A percentile compares a stretch with the other conserved stretches of the same genome.
phyloP scores from a whole-genome alignment of 2,797 vertebrate genomes.

The Clangula hyemalis region DNA sequence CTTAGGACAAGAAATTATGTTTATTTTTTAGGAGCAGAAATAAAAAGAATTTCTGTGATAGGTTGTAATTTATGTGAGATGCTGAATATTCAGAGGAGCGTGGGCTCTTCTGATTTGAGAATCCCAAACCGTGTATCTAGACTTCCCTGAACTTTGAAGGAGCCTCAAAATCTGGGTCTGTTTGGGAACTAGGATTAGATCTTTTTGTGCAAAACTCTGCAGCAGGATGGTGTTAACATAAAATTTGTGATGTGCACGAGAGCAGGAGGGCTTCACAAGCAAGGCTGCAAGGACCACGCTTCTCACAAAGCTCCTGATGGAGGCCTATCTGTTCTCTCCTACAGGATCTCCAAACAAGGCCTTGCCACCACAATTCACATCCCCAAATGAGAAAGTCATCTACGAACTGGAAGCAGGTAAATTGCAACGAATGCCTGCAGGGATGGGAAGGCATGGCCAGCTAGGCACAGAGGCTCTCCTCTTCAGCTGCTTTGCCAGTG shows the following conservation, averaged over 20 bases:
- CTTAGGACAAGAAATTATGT: neutral
- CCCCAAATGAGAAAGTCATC: conserved; percentile 72
- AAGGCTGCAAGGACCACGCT: neutral
- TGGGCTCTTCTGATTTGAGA: neutral
- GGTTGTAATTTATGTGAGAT: neutral
- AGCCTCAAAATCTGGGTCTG: neutral
- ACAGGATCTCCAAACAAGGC: conserved; percentile 73
- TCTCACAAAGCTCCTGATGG: neutral
- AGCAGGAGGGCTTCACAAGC: fast-evolving
- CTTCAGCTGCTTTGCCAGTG: fast-evolving
- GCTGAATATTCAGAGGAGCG: neutral
- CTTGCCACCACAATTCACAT: conserved; percentile 66
- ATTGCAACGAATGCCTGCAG: neutral
- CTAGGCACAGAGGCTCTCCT: neutral
- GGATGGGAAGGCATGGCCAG: neutral
- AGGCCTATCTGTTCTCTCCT: neutral
- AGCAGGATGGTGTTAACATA: neutral
- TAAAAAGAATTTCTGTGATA: neutral
- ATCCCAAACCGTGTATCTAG: neutral
- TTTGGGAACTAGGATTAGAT: neutral
- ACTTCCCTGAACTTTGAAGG: neutral
- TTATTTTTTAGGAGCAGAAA: neutral
- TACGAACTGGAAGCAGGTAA: conserved; percentile 80
- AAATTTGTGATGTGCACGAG: fast-evolving
- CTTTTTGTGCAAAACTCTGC: neutral